Base-by-base conservation (phyloP, 1,140 invertebrate genomes). In the Panulirus ornatus region DNA sequence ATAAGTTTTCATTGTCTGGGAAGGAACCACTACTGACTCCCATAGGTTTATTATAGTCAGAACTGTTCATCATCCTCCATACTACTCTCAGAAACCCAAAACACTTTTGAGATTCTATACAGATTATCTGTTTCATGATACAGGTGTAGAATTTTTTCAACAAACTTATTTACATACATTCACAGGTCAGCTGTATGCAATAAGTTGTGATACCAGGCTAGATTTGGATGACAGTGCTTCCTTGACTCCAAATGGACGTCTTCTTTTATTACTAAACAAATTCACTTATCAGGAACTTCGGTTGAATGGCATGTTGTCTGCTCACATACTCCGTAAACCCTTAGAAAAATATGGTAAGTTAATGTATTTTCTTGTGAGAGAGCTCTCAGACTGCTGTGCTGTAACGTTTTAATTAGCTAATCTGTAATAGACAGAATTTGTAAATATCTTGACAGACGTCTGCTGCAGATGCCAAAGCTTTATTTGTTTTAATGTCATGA, bases 231-330 rank as follows among this genome's bases (percentile, higher is more conserved):
- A 84, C 58, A 84, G 30, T 6, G 66, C 66, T 19, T 66, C 66
- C 27, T 34, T 84, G 22, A 71, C 83, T 11, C 66, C 83, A 16
- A 66, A 84, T 47, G 83, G 83, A 70, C 40, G 19, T 40, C 83
- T 84, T 42, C 51, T 47, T 70, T 27, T 84, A 1, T n/a, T 84
- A 34, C 63, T 84, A 19, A 40, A 84, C 70, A 84, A 73, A 47
- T 47, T 84, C 70, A 84, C 83, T 1, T 84, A 84, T 34, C 66
- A 84, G 36, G 83, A 84, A 63, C 63, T 84, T 11, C 40, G 22
- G 11, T 44, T 84, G 8, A 70, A 47, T 47, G 83, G 83, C 6
- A 27, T n/a, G 16, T 42, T 84, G 42, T 84, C 83, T 6, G n/a
- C 83, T 2, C 34, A 71, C 66, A 84, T 84, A 22, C 83, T 84